A percentile compares a stretch with the other conserved stretches of the same genome.
These are phyloP conservation scores for Crocuta crocuta DNA, from an alignment of 2,113 vertebrate genomes.

Conservation along the genomic window DNA sequence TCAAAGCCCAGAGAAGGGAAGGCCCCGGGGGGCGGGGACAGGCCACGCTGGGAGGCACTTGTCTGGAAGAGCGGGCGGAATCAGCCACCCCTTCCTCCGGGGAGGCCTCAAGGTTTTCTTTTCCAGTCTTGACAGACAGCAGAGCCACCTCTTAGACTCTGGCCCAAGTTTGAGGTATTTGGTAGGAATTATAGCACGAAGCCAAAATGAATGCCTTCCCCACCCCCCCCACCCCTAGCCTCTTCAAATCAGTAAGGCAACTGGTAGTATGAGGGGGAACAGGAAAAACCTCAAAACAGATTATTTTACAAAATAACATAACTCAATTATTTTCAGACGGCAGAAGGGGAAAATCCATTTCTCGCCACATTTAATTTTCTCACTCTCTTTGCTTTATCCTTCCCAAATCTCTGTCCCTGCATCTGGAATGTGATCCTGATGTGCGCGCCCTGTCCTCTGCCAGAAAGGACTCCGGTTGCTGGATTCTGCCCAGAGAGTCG, in stretches of 20 bases:
- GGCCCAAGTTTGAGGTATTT: neutral
- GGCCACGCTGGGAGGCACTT: neutral
- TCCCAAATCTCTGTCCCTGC: constrained; percentile 68
- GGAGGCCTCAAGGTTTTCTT: neutral
- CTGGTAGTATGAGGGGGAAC: constrained; percentile 31
- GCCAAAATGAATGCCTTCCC: neutral
- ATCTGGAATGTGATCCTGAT: constrained; percentile 67
- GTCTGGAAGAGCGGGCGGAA: neutral
- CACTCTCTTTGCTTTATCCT: constrained; percentile 70
- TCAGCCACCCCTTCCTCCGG: neutral
- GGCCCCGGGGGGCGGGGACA: no score
- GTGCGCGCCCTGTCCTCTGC: neutral
- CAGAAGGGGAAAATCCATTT: constrained; percentile 46
- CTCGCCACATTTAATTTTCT: constrained; percentile 72
- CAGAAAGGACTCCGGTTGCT: constrained; percentile 63
- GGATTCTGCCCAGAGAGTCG: constrained; percentile 70
- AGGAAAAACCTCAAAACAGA: constrained; percentile 65
- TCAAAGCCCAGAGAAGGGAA: neutral
- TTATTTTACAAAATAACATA: constrained; percentile 71
- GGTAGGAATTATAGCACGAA: neutral
- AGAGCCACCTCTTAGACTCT: neutral
- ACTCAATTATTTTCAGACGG: constrained; percentile 61
- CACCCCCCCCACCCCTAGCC: neutral
- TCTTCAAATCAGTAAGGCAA: constrained; percentile 48
- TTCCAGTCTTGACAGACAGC: neutral